phyloP scores from a whole-genome alignment of 2,113 vertebrate species.

The Notechis scutatus region DNA sequence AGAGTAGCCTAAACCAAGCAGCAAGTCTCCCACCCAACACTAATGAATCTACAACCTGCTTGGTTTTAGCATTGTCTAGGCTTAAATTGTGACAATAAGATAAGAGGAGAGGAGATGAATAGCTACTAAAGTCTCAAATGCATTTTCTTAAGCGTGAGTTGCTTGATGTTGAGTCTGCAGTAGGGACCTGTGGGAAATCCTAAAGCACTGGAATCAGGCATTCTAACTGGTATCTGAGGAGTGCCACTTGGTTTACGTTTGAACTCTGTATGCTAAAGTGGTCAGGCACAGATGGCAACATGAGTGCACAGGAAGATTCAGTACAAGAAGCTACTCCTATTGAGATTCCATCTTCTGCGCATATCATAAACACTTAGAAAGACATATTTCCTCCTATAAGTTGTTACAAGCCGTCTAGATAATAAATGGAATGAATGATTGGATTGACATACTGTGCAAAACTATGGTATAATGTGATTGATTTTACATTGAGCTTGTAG shows the following conservation, averaged over 20 bases:
- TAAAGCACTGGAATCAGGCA: background rate
- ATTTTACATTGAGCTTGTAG: background rate
- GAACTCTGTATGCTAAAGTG: background rate
- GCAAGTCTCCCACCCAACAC: background rate
- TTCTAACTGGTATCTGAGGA: background rate
- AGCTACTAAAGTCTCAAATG: background rate
- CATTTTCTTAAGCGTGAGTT: background rate
- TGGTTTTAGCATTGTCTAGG: background rate
- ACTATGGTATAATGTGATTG: background rate
- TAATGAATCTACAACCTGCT: too few relatives aligned
- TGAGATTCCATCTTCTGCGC: background rate
- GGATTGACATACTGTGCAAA: background rate
- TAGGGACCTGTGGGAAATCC: background rate
- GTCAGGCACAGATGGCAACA: background rate
- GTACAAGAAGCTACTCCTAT: background rate
- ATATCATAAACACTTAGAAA: background rate
- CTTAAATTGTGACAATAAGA: background rate
- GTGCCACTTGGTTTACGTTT: background rate
- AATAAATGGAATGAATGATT: background rate
- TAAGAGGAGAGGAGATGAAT: background rate
- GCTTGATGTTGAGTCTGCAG: background rate
- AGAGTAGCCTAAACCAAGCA: background rate
- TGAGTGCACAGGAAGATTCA: background rate
- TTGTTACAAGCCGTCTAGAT: background rate
- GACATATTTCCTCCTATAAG: background rate